Evolutionary conservation across 2,888 invertebrate genomes (phyloP).

Genomic region (Taenaris catops): DNA sequence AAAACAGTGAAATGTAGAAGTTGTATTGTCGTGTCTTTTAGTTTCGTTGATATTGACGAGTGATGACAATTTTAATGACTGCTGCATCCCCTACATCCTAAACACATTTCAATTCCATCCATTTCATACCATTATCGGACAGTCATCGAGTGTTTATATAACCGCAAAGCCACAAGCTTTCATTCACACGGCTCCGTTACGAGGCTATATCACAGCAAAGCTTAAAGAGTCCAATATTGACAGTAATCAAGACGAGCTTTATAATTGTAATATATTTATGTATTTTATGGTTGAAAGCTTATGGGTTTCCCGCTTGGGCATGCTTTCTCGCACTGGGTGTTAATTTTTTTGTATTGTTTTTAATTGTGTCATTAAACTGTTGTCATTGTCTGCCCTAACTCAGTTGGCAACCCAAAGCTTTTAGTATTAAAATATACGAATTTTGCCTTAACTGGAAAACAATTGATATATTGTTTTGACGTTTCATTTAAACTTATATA

Average conservation of each 20-base stretch:
- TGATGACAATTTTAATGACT: no score
- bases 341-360: constrained; percentile 23
- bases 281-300: constrained; percentile 62
- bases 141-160: constrained; percentile 31
- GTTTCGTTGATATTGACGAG: no score
- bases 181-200: constrained; percentile 34
- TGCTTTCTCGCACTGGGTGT: constrained; percentile 35
- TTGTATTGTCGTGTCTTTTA: no score
- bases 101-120: constrained; percentile 17
- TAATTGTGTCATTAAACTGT: constrained; percentile 12
- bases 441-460: no score
- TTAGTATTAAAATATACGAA: constrained; percentile 14
- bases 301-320: constrained; percentile 65
- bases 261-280: constrained; percentile 30
- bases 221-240: constrained; percentile 75
- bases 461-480: no score
- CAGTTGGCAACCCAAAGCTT: constrained; percentile 61
- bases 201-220: constrained; percentile 30
- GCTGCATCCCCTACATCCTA: constrained; percentile 6
- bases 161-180: constrained; percentile 65
- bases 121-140: constrained; percentile 26
- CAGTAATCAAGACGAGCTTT: constrained; percentile 35
- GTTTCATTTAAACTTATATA: no score
- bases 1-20: no score
- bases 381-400: constrained; percentile 22